Base-by-base conservation (phyloP, 2,888 invertebrate genomes). In the Drosophila borborema region DNA sequence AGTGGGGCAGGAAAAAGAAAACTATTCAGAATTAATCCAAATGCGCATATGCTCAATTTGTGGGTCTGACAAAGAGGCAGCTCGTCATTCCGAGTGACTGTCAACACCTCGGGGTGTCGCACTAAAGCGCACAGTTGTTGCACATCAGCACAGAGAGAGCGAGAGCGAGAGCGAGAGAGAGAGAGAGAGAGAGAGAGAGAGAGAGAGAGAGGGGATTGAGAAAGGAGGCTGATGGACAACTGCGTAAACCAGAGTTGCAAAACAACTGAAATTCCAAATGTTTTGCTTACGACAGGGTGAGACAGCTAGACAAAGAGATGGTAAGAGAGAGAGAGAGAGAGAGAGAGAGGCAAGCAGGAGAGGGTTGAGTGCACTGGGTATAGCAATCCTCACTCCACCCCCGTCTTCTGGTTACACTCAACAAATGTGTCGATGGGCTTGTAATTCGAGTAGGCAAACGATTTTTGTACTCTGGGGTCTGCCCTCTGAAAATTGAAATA, bases 101-200 rank as follows among this genome's bases (percentile, higher is more conserved):
- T 90, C 91, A 91, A 93, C 93, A 93, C 93, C 92, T 93, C 90
- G 89, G 93, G 92, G 92, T 93, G 92, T 92, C 92, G 83, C 80
- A 66, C 76, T 78, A 67, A 87, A 87, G 66, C 82, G 86, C 77
- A 77, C 80, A 84, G 77, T 81, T 84, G 80, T 82, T 63, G 64
- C 67, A 69, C 72, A 64, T 61, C 58, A 55, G 36, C 18, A 49
- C 48, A 53, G 31, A 20, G 51, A 51, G 54, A 55, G 48, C 40
- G 40, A 38, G 28, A 14, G 12, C 0, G 45, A 12, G 10, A 12
- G 18, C 2, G 28, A 46, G n/a, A n/a, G n/a, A n/a, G n/a, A n/a
- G n/a, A n/a, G n/a, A n/a, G n/a, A n/a, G 40, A 38, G 28, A 23
- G 51, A 8, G 43, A 28, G 34, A 45, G 48, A 0, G 23, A n/a